phyloP scores from a whole-genome alignment of 2,113 vertebrate genomes.

The Coracopsis vasa region DNA sequence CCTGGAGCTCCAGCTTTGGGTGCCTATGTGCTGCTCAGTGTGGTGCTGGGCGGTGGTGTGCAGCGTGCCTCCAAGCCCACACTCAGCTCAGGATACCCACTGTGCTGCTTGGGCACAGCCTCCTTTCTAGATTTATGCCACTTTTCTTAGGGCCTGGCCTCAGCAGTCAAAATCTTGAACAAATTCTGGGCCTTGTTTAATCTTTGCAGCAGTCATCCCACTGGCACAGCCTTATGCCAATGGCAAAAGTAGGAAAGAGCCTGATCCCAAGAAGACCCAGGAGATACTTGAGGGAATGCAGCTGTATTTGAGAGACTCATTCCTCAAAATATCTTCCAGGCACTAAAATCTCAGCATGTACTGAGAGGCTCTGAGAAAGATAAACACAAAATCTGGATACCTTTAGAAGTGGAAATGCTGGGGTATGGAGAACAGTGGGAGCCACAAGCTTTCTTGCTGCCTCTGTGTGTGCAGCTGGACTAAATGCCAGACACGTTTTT shows the following conservation, averaged over 20 bases:
- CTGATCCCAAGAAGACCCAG: not conserved
- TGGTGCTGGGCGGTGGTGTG: not conserved
- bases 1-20: not conserved
- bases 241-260: not conserved
- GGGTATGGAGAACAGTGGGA: not conserved
- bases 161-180: not conserved
- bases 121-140: not conserved
- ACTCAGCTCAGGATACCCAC: not conserved
- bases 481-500: not conserved
- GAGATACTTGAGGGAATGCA: not conserved
- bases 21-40: not conserved
- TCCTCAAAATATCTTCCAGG: not conserved
- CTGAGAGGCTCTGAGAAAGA: not conserved
- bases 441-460: not conserved
- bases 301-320: not conserved
- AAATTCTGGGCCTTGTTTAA: not conserved
- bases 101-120: not conserved
- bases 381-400: not conserved
- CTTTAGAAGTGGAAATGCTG: not conserved
- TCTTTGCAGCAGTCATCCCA: not conserved
- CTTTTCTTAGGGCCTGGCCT: not conserved
- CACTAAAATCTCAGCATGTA: not conserved
- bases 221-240: not conserved
- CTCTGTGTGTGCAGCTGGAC: not conserved
- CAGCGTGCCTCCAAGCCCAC: rapidly evolving